Conservation (phyloP, 1,140 invertebrate species). For the Hermatobates lingyangjiaoensis region DNA sequence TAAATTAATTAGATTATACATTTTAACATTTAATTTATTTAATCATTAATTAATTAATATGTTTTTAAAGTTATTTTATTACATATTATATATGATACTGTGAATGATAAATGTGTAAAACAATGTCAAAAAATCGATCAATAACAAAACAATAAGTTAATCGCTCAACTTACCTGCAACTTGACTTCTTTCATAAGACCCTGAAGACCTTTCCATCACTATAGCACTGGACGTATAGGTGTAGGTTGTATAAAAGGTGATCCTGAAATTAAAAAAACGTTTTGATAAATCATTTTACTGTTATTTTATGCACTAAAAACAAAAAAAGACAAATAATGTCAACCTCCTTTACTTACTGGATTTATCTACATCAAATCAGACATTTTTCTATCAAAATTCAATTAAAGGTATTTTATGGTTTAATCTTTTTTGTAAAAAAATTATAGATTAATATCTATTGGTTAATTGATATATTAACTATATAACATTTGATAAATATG, state of each 20-base stretch:
- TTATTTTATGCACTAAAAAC: background rate
- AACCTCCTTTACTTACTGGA: background rate
- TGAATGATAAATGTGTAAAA: no score
- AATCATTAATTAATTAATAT: no score
- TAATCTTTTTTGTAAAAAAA: background rate
- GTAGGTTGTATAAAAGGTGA: conserved; percentile 10
- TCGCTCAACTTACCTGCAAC: conserved; percentile 7
- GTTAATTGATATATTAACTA: no score
- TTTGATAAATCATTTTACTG: background rate
- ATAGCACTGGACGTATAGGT: conserved; percentile 10
- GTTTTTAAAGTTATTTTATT: no score
- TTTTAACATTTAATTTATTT: no score
- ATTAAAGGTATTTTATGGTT: background rate
- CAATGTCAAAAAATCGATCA: no score
- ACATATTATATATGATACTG: no score
- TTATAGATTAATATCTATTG: background rate
- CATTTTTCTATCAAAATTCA: background rate
- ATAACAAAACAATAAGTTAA: no score
- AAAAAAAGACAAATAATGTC: background rate
- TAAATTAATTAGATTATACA: no score
- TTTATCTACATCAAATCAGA: background rate
- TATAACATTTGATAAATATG: no score
- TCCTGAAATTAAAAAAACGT: conserved; percentile 1
- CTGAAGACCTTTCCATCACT: conserved; percentile 10
- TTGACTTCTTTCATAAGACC: conserved; percentile 12